These are phyloP conservation scores for Nycticryphes semicollaris DNA, from an alignment of 2,113 vertebrate genomes.

Conservation along the genomic window DNA sequence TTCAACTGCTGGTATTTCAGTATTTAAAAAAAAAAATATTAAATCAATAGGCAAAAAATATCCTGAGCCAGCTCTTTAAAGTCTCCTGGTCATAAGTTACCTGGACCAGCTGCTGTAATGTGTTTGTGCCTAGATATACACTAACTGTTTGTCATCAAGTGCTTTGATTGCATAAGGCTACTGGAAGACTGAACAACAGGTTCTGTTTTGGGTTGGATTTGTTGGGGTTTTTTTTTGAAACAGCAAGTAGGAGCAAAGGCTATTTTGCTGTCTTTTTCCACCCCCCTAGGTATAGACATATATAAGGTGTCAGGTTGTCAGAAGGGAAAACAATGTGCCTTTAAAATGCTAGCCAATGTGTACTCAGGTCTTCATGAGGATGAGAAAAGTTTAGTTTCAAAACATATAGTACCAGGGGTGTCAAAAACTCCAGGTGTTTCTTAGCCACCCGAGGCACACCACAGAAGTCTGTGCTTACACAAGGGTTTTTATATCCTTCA, in stretches of 20 bases:
- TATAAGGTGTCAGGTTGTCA: background rate
- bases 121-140: background rate
- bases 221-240: background rate
- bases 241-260: background rate
- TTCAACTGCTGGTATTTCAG: background rate
- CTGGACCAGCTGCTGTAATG: background rate
- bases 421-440: background rate
- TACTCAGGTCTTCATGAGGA: background rate
- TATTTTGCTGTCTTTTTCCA: background rate
- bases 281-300: background rate
- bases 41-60: background rate
- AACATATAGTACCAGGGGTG: background rate
- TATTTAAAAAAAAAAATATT: background rate
- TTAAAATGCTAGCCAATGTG: background rate
- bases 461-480: background rate
- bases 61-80: background rate
- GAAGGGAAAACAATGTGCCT: background rate
- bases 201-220: background rate
- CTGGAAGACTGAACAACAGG: background rate
- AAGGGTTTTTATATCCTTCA: background rate
- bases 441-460: rapidly evolving
- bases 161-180: background rate
- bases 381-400: background rate
- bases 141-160: background rate
- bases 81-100: background rate